Base-by-base conservation (phyloP, 2,797 vertebrate species). In the Argya squamiceps region DNA sequence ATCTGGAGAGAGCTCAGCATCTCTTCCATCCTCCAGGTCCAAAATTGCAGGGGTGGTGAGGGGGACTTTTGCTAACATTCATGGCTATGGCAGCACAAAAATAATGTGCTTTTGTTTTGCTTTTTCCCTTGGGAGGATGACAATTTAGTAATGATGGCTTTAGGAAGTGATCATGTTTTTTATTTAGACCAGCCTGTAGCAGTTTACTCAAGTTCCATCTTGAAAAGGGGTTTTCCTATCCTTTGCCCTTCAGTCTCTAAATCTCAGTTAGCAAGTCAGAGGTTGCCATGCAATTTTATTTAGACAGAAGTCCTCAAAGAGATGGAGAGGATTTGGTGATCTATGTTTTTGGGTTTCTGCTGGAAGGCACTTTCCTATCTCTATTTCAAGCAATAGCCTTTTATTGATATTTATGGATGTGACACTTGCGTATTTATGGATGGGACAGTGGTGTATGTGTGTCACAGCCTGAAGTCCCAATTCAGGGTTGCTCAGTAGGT, bases 121-220 rank as follows among this genome's bases (percentile, higher is more conserved):
- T 12, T 43, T 41, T 19, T 32, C 60, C 37, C 26, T 47, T 23
- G 12, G 47, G 32, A 63, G 23, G 2, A 1, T 53, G 41, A 27
- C 74, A 91, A 39, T 77, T 88, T 89, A 67, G 64, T 83, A 47
- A 32, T 0, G 3, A 62, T 69, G 41, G 68, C 77, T 89, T 64
- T 76, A 49, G 34, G 70, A 84, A 84, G 24, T 6, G 1, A 11
- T 78, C 0, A 0, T 8, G 11, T 87, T 92, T 77, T 94, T 91
- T 89, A 69, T 88, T 96, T 92, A 76, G 70, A 89, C 30, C 53
- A 92, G 77, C 73, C 43, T 92, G 64, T 50, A 80, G 59, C 50
- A 87, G 15, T 58, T 95, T 65, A 87, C 73, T 88, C 26, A 8
- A 11, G 10, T 78, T 77, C 10, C 12, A 8, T 77, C 69, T 84